These are phyloP conservation scores for Parotia lawesii DNA, from an alignment of 2,113 vertebrate species.

Conservation along the genomic window DNA sequence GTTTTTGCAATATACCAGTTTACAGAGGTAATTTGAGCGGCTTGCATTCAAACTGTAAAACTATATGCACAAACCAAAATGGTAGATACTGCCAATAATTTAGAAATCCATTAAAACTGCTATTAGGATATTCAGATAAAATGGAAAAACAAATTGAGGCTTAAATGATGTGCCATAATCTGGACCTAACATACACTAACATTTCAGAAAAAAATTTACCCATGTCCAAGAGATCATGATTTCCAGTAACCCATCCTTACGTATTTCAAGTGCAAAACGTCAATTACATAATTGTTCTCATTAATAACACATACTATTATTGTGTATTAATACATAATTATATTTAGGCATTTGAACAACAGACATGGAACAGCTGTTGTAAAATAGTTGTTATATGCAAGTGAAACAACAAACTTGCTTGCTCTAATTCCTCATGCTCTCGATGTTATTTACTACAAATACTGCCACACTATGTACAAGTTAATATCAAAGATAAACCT, in stretches of 20 bases:
- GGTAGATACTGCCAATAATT: neutral
- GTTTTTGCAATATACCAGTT: neutral
- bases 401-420: neutral
- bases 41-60: neutral
- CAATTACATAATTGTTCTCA: neutral
- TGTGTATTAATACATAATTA: neutral
- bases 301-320: neutral
- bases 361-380: neutral
- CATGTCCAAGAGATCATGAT: neutral
- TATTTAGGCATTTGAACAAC: neutral
- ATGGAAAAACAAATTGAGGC: neutral
- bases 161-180: neutral
- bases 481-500: neutral
- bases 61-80: neutral
- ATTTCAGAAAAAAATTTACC: neutral
- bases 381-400: neutral
- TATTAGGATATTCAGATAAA: neutral
- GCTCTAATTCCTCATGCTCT: neutral
- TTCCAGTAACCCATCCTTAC: neutral
- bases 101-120: neutral
- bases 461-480: neutral
- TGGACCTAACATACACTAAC: neutral
- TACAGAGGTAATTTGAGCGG: neutral
- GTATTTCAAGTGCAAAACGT: neutral
- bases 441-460: neutral